Evolutionary conservation across 1,140 invertebrate genomes (phyloP), one percentile per base, ranked within the genome.

Genomic region (Arion vulgaris): DNA sequence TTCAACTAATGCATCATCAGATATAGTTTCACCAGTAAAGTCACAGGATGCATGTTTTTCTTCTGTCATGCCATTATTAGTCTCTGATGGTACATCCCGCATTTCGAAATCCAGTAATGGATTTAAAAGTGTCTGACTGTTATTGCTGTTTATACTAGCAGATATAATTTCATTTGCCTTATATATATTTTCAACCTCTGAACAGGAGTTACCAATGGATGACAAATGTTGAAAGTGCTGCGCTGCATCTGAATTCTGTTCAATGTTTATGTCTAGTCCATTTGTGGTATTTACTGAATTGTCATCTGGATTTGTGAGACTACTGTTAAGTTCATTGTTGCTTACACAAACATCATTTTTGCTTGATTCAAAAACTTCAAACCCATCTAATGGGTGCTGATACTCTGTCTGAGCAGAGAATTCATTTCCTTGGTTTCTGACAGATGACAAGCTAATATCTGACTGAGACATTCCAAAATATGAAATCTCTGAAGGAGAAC

Each of bases 351-450:
- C 23, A 5, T 23, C 28, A 7, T 28, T 66, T 7, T 32, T 66
- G 62, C 11, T 32, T 28, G 62, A 7, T 17, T 66, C n/a, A 13
- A 66, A 4, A 26, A 4, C 9, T 41, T 23, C 38, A 9, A 41
- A 7, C 11, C n/a, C 11, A n/a, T 72, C 17, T 11, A 0, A 11
- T n/a, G 71, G 71, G 71, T 38, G 9, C 28, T 66, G 71, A 51
- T 75, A 75, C 28, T 75, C 73, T 28, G 26, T 49, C 73, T 75
- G 73, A 1, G 45, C 73, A 49, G 53, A 75, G 45, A 75, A 75
- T 11, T 75, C 73, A 28, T 75, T 75, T 51, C 73, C 73, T 28
- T 75, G 73, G 34, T 75, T 75, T n/a, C 45, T 75, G 41, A 49
- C 32, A 34, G 73, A 75, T 28, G 73, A 53, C 19, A 75, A 51